Percentiles rank a stretch among this genome's conserved stretches.
Conservation (phyloP, 2,113 vertebrate genomes). For the Acrocephalus arundinaceus region DNA sequence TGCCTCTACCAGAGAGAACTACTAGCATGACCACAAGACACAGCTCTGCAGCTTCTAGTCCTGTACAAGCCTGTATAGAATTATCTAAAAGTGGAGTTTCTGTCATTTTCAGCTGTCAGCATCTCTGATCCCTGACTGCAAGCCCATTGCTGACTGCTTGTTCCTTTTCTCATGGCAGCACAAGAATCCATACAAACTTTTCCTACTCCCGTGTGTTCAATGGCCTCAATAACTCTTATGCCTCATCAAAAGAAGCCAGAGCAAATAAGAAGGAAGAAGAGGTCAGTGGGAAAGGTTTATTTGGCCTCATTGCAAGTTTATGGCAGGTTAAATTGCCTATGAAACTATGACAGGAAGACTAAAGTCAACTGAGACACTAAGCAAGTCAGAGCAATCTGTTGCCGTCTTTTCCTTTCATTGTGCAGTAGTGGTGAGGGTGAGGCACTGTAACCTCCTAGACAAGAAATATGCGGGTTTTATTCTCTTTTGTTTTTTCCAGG, state of each 20-base stretch:
- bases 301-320: background rate
- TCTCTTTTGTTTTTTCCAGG: background rate
- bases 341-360: background rate
- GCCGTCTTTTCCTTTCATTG: background rate
- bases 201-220: background rate
- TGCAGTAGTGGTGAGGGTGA: background rate
- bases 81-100: background rate
- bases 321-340: background rate
- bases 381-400: background rate
- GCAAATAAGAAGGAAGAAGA: background rate
- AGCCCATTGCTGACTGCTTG: fast-evolving
- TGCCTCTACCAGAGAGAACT: background rate
- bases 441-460: background rate
- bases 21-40: background rate
- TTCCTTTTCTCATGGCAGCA: background rate
- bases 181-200: background rate
- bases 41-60: background rate
- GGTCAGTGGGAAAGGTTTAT: background rate
- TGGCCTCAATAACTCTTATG: background rate
- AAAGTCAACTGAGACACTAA: background rate
- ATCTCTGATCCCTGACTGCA: background rate
- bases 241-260: background rate
- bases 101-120: background rate
- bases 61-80: background rate
- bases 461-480: background rate